Evolutionary conservation across 2,888 invertebrate genomes (phyloP), one percentile per base, ranked within the genome.

Genomic region (Brachycybe producta): DNA sequence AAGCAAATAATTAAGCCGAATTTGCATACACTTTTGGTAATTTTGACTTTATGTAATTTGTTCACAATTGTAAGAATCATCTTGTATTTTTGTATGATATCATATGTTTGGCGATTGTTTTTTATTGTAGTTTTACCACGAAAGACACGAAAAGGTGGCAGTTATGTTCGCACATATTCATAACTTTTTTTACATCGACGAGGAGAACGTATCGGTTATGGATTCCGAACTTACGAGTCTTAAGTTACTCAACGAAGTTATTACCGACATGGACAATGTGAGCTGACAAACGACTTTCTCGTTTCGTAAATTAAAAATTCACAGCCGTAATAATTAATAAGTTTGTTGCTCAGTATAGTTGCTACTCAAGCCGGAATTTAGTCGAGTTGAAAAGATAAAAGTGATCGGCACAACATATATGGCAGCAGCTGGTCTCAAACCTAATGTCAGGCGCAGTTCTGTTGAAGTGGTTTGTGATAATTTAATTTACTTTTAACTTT

Each of bases 131-230:
- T 72, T 90, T 3, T 92, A 92, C 65, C 84, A 85, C 59, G 84
- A 91, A 65, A 80, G 83, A 55, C 91, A 94, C 63, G 79, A 80
- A 49, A 79, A 82, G 59, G 90, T 91, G 0, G 85, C 90, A 2
- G 91, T 95, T 0, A 92, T 95, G 90, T 95, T 95, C 68, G 95
- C 95, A 0, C 85, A 91, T 0, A 77, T 95, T 41, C 84, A 84
- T 15, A 84, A 84, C 63, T 84, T 82, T 65, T 78, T 81, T 60
- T 82, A 84, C 51, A 75, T 63, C 62, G 73, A 62, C 64, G 73
- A 77, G 43, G 75, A 75, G 55, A 77, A 75, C 35, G 71, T 70
- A 54, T n/a, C n/a, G 65, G 23, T 69, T 43, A 69, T 67, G 54
- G 67, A 71, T 51, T 67, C 73, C 52, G 72, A 71, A 34, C 70